Conservation (phyloP, 2,113 vertebrate species). For the Oxyura jamaicensis region DNA sequence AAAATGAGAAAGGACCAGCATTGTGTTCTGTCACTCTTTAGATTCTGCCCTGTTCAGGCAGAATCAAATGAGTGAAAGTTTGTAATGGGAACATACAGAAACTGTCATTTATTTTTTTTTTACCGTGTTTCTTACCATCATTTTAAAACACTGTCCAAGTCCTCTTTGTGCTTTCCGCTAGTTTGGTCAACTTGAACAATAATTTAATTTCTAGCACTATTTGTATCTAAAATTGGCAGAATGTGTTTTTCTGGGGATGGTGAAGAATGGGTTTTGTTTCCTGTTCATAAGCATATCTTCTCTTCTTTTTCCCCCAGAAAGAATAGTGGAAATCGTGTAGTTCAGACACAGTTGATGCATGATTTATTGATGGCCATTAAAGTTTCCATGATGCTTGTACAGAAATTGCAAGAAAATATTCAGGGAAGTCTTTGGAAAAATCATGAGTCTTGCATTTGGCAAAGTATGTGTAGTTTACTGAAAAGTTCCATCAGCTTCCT, state of each 20-base stretch:
- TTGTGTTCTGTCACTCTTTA: background rate
- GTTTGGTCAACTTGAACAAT: background rate
- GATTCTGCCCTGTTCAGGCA: background rate
- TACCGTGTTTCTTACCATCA: background rate
- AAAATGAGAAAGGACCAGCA: background rate
- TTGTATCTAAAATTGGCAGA: background rate
- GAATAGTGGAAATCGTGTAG: slow-evolving; percentile 84
- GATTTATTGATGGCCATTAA: slow-evolving; percentile 86
- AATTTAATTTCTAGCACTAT: background rate
- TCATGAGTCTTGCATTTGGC: slow-evolving; percentile 68
- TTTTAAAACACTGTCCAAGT: background rate
- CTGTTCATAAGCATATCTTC: background rate
- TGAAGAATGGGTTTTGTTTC: background rate
- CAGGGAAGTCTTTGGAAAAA: slow-evolving; percentile 62
- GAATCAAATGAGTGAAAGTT: background rate
- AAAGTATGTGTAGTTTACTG: slow-evolving; percentile 84
- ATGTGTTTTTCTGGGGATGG: background rate
- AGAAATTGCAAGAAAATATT: slow-evolving; percentile 81
- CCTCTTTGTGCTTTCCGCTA: background rate
- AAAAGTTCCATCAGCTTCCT: slow-evolving; percentile 83
- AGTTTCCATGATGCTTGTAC: slow-evolving; percentile 88
- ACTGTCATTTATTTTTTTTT: background rate
- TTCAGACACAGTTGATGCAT: slow-evolving; percentile 89
- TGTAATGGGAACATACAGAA: background rate
- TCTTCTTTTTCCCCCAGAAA: slow-evolving; percentile 70